Evolutionary conservation across 2,113 vertebrate genomes (phyloP).

Genomic region (Columba janthina): DNA sequence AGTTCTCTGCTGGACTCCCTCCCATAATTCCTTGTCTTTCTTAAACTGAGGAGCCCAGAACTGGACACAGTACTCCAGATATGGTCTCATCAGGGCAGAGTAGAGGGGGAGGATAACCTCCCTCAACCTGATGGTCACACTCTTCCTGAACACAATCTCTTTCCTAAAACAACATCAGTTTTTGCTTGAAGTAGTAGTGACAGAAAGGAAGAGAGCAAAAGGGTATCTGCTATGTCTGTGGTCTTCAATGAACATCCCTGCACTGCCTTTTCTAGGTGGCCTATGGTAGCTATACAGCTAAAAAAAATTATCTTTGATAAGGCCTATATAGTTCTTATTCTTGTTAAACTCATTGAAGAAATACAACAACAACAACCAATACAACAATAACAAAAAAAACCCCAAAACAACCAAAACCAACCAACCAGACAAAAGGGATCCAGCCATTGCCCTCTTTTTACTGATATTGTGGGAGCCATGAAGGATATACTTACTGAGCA

Average conservation of each 20-base stretch:
- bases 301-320: background rate
- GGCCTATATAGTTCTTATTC: background rate
- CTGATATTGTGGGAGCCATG: background rate
- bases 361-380: too few relatives aligned
- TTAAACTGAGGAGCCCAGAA: too few relatives aligned
- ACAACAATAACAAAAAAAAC: background rate
- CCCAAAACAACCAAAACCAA: background rate
- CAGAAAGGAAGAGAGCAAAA: background rate
- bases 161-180: background rate
- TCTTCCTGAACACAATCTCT: background rate
- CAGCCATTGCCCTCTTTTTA: background rate
- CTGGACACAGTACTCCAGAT: too few relatives aligned
- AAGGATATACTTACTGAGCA: background rate
- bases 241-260: background rate
- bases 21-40: too few relatives aligned
- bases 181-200: background rate
- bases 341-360: background rate
- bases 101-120: too few relatives aligned
- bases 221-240: background rate
- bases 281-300: background rate
- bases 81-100: too few relatives aligned
- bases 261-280: background rate
- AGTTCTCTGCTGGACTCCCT: too few relatives aligned
- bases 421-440: background rate
- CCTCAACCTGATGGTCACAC: too few relatives aligned